Base-by-base conservation (phyloP, 2,888 invertebrate genomes). In the Tinea trinotella region DNA sequence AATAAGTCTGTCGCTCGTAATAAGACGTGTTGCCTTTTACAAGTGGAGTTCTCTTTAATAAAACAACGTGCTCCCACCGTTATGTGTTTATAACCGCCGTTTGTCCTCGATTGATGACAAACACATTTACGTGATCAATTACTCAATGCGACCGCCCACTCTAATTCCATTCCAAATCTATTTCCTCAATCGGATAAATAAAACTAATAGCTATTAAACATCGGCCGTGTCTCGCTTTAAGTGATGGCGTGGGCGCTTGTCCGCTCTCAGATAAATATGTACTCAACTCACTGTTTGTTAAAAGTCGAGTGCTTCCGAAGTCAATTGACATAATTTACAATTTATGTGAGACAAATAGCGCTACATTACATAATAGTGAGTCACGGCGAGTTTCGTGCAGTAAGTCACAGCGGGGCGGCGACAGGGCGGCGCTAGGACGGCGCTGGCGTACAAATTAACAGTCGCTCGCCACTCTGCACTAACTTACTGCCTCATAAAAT, bases 401-500 rank as follows among this genome's bases (percentile, higher is more conserved):
- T 83, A 82, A 77, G 79, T 83, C 78, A 79, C 50, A 24, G 24
- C 22, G 50, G 79, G 81, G 81, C 74, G 82, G 73, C 74, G 84
- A 83, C 83, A 78, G 76, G 69, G 65, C 72, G 74, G 67, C 74
- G 75, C 40, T 66, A 71, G 71, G 69, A 65, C 72, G 74, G 67
- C 74, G 75, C 40, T 66, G 72, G 71, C 70, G 74, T 71, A 71
- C 80, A 81, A 84, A 83, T 84, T 84, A 84, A 82, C 84, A 82
- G 76, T 67, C 76, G 75, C 70, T 79, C 76, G 76, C 76, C 76
- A 70, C 76, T 77, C 74, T 73, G 71, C 73, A 74, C 76, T 76
- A 76, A 83, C 76, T 83, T 82, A 83, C 78, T 77, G 73, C 79
- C 81, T 84, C 84, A 74, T 83, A 81, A 84, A 83, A 84, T 83